Evolutionary conservation across 1,140 invertebrate genomes (phyloP).

Genomic region (Brachionus paranguensis): DNA sequence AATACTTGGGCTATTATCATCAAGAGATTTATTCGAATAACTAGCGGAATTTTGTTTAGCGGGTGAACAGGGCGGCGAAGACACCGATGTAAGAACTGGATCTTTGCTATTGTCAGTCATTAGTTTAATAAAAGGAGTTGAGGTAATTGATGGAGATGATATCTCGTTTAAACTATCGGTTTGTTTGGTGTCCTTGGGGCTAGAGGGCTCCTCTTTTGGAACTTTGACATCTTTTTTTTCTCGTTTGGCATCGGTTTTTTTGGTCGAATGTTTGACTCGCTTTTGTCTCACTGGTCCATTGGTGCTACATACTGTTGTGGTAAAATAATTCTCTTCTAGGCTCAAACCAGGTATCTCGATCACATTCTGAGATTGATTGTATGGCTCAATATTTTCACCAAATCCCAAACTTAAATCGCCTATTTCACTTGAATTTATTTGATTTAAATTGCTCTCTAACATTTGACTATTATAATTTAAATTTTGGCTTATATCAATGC

Average conservation of each 20-base stretch:
- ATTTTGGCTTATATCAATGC: neutral
- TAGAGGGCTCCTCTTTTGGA: neutral
- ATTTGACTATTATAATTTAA: neutral
- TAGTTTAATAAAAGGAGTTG: conserved; percentile 15
- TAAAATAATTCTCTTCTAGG: neutral
- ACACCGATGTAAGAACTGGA: neutral
- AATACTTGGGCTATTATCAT: neutral
- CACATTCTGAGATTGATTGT: neutral
- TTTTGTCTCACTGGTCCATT: neutral
- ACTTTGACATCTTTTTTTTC: conserved; percentile 13
- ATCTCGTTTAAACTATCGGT: neutral
- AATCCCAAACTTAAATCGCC: neutral
- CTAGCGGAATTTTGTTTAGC: neutral
- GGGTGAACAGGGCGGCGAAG: neutral
- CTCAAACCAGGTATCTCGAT: neutral
- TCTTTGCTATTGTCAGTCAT: conserved; percentile 32
- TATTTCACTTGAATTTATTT: neutral
- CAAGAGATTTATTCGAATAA: neutral
- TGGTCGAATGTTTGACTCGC: neutral
- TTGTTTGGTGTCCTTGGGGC: neutral
- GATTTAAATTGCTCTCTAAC: neutral
- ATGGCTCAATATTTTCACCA: neutral
- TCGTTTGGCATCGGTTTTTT: conserved; percentile 8
- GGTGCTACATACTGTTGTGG: neutral
- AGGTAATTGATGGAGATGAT: neutral